Conservation (phyloP, 2,113 vertebrate species). For the Cyanistes caeruleus region DNA sequence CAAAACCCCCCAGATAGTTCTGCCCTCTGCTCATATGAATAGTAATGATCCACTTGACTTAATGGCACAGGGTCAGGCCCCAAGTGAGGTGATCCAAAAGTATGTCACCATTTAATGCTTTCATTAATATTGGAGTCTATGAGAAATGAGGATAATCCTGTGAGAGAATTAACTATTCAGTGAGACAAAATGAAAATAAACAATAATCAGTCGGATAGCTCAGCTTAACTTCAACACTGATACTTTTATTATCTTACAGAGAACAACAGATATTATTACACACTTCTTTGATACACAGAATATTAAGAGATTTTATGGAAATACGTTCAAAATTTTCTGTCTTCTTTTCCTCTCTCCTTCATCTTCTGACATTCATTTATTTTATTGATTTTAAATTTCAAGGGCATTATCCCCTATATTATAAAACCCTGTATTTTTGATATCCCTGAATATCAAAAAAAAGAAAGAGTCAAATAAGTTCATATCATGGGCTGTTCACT, state of each 20-base stretch:
- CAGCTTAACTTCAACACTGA: constrained; percentile 37
- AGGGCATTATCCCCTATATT: not conserved
- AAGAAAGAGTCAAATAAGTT: not conserved
- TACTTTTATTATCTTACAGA: not conserved
- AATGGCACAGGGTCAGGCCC: not conserved
- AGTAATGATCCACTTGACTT: not conserved
- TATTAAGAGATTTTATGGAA: not conserved
- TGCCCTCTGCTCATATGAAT: not conserved
- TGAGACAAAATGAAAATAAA: constrained; percentile 48
- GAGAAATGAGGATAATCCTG: not conserved
- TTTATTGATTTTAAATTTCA: not conserved
- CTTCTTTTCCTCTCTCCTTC: not conserved
- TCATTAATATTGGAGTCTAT: not conserved
- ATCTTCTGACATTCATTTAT: not conserved
- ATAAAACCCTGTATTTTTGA: not conserved
- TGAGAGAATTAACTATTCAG: constrained; percentile 9
- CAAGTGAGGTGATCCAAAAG: not conserved
- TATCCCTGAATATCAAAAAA: not conserved
- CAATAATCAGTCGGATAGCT: not conserved
- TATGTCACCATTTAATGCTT: constrained; percentile 5
- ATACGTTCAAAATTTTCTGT: not conserved
- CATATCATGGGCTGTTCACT: not conserved
- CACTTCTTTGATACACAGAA: not conserved
- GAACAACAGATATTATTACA: not conserved
- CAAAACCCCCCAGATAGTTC: not conserved